A percentile compares a stretch with the other conserved stretches of the same genome.
Evolutionary conservation across 2,113 vertebrate species (phyloP).

Genomic region (Epinephelus moara): DNA sequence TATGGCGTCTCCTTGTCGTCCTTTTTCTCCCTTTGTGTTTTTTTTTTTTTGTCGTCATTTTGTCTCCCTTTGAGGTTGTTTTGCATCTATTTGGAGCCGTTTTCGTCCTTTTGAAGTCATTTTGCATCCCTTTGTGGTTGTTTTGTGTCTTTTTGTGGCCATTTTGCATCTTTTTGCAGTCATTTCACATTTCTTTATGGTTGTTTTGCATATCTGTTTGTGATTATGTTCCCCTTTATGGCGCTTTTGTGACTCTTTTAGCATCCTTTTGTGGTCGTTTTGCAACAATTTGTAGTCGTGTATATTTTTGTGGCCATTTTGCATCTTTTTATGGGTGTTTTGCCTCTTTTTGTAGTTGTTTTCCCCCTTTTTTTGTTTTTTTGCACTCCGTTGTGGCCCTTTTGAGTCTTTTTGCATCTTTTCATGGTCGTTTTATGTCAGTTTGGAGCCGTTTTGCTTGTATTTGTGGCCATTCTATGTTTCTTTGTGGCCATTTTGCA

Average conservation of each 20-base stretch:
- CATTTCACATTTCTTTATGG: background rate
- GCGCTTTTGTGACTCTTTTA: background rate
- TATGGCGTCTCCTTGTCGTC: background rate
- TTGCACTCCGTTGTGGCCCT: background rate
- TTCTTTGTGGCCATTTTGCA: background rate
- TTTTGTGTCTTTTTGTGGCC: background rate
- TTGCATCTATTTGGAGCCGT: background rate
- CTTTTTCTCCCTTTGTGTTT: background rate
- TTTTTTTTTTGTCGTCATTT: no score
- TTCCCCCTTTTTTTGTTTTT: background rate
- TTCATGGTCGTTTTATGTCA: background rate
- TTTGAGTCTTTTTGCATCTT: background rate
- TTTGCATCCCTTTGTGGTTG: background rate
- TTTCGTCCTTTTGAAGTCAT: background rate
- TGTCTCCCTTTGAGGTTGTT: background rate
- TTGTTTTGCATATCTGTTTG: background rate
- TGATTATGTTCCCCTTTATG: background rate
- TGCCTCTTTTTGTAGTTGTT: background rate
- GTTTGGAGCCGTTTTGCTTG: no score
- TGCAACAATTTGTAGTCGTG: background rate
- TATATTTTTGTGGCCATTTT: background rate
- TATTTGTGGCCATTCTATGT: background rate
- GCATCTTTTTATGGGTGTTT: background rate
- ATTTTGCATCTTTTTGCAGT: background rate
- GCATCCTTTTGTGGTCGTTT: background rate